Evolutionary conservation across 2,888 invertebrate genomes (phyloP).

Genomic region (Coelinius sp.): DNA sequence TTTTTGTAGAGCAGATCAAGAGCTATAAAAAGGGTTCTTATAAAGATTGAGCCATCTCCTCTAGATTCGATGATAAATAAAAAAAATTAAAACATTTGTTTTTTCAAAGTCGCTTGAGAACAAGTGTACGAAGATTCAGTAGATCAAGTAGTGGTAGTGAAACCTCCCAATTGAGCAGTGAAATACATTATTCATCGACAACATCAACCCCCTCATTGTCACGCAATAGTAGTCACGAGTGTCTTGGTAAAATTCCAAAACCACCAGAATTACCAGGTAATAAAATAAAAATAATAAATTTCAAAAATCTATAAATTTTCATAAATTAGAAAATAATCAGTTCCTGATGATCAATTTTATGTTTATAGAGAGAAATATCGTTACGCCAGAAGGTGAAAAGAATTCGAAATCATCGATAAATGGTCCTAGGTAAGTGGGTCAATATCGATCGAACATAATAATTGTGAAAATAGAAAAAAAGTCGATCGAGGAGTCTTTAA

Average conservation of each 20-base stretch:
- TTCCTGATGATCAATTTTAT: neutral
- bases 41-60: no score
- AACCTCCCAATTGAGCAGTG: conserved; percentile 68
- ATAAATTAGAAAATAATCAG: neutral
- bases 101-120: conserved; percentile 59
- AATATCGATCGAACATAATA: conserved; percentile 25
- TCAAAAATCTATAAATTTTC: neutral
- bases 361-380: conserved; percentile 61
- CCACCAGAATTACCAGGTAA: conserved; percentile 53
- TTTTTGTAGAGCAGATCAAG: no score
- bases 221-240: conserved; percentile 66
- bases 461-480: conserved; percentile 32
- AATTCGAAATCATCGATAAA: conserved; percentile 58
- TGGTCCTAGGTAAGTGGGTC: conserved; percentile 62
- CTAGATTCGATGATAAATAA: no score
- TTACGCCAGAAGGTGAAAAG: conserved; percentile 63
- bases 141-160: conserved; percentile 68
- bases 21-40: no score
- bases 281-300: neutral
- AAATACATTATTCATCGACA: conserved; percentile 66
- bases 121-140: conserved; percentile 64
- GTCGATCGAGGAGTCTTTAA: conserved; percentile 15
- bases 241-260: conserved; percentile 60
- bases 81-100: no score
- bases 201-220: conserved; percentile 73